Percentiles rank a stretch among this genome's conserved stretches.
phyloP scores from a whole-genome alignment of 2,888 invertebrate genomes.

The Pammene aurita region DNA sequence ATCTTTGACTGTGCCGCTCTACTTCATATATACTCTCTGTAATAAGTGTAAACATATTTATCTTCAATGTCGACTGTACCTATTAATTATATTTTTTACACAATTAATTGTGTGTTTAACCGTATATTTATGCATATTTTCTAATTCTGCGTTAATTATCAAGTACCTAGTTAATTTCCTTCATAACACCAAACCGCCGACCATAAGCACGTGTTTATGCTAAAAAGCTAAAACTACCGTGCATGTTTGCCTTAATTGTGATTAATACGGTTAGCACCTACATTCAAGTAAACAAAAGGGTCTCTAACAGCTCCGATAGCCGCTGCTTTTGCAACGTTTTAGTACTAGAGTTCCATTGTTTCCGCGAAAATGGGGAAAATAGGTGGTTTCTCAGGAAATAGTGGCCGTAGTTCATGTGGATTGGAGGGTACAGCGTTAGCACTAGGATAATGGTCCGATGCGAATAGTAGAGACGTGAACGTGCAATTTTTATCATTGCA shows the following conservation, averaged over 20 bases:
- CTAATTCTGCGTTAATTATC: not conserved
- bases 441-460: not conserved
- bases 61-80: too few species aligned
- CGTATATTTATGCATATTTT: not conserved
- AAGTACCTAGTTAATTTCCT: not conserved
- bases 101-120: too few species aligned
- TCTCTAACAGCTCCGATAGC: not conserved
- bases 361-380: conserved; percentile 45
- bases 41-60: too few species aligned
- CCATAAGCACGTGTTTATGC: conserved; percentile 49
- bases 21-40: too few species aligned
- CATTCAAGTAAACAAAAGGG: conserved; percentile 2
- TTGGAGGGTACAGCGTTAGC: conserved; percentile 13
- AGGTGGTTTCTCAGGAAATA: conserved; percentile 26
- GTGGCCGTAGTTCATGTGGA: conserved; percentile 21
- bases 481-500: too few species aligned
- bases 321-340: not conserved
- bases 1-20: too few species aligned
- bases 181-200: not conserved
- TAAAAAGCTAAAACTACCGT: conserved; percentile 49
- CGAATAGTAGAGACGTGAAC: too few species aligned
- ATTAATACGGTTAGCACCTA: conserved; percentile 50
- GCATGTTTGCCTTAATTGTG: conserved; percentile 44
- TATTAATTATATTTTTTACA: too few species aligned
- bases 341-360: conserved; percentile 38